Evolutionary conservation across 1,140 invertebrate species (phyloP).

Genomic region (Teleopsis dalmanni): DNA sequence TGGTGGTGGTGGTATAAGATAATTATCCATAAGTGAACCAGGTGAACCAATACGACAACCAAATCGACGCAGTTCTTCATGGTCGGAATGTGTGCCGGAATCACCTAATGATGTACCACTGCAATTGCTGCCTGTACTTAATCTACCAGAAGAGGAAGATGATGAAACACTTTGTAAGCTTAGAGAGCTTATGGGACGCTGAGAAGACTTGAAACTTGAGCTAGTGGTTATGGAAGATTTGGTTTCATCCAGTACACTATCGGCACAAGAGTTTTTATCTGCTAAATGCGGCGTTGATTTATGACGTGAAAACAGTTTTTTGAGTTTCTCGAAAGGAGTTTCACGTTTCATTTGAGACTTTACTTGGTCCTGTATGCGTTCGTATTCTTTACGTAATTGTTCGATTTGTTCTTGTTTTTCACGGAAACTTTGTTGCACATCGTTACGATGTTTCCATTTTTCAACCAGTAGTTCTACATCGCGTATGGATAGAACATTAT

Average conservation of each 20-base stretch:
- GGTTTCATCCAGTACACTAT: conserved; percentile 37
- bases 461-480: conserved; percentile 78
- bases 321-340: conserved; percentile 69
- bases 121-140: conserved; percentile 65
- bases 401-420: conserved; percentile 75
- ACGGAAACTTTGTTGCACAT: conserved; percentile 75
- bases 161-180: conserved; percentile 64
- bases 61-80: conserved; percentile 67
- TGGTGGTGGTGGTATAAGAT: conserved; percentile 52
- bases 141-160: conserved; percentile 68
- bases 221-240: conserved; percentile 40
- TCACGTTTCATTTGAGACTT: conserved; percentile 64
- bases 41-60: conserved; percentile 46
- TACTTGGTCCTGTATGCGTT: conserved; percentile 68
- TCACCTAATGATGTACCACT: conserved; percentile 72
- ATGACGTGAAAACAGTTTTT: conserved; percentile 62
- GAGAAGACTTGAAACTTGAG: conserved; percentile 42
- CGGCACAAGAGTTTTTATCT: conserved; percentile 22
- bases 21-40: conserved; percentile 48
- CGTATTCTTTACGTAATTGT: conserved; percentile 70
- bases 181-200: conserved; percentile 62
- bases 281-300: conserved; percentile 13
- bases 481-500: conserved; percentile 74
- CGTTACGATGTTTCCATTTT: conserved; percentile 75
- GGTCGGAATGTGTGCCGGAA: conserved; percentile 75